Evolutionary conservation across 2,113 vertebrate genomes (phyloP).

Genomic region (Oxyruncus cristatus): DNA sequence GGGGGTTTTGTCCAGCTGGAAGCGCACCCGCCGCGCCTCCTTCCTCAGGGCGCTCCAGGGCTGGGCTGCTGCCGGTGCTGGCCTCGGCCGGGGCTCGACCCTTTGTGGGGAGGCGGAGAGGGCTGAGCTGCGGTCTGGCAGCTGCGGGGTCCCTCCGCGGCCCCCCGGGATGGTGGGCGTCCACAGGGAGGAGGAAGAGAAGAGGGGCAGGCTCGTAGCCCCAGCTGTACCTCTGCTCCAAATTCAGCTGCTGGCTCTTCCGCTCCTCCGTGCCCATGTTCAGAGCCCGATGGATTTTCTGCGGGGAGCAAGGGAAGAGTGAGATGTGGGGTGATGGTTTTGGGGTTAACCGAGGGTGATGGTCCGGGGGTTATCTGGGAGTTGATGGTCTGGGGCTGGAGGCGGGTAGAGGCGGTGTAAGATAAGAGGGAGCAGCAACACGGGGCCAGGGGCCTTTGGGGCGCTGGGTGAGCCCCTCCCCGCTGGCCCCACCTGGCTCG

Average conservation of each 20-base stretch:
- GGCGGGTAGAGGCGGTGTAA: not conserved
- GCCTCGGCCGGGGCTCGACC: slow-evolving; percentile 42
- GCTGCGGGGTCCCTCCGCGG: not conserved
- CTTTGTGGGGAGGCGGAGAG: not conserved
- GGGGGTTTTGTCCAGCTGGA: slow-evolving; percentile 24
- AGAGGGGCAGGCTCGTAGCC: too few species aligned
- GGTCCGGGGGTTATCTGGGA: not conserved
- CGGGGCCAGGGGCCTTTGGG: not conserved
- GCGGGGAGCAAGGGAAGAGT: not conserved
- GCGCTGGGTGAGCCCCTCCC: fast-evolving
- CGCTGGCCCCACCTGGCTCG: slow-evolving; percentile 80
- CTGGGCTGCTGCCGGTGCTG: not conserved
- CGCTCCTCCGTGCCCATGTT: slow-evolving; percentile 78
- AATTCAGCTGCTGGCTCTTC: slow-evolving; percentile 58
- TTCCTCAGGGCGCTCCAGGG: slow-evolving; percentile 21
- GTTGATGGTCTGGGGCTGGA: fast-evolving
- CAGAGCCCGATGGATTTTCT: slow-evolving; percentile 92
- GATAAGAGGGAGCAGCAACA: not conserved
- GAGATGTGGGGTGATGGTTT: not conserved
- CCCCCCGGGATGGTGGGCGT: not conserved
- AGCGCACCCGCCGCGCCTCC: not conserved
- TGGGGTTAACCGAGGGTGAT: not conserved
- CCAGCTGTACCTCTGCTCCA: slow-evolving; percentile 73
- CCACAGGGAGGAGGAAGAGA: not conserved
- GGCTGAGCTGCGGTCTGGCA: not conserved